Percentiles rank a stretch among this genome's conserved stretches.
Evolutionary conservation across 2,888 invertebrate genomes (phyloP).

Genomic region (Petrolisthes cinctipes): DNA sequence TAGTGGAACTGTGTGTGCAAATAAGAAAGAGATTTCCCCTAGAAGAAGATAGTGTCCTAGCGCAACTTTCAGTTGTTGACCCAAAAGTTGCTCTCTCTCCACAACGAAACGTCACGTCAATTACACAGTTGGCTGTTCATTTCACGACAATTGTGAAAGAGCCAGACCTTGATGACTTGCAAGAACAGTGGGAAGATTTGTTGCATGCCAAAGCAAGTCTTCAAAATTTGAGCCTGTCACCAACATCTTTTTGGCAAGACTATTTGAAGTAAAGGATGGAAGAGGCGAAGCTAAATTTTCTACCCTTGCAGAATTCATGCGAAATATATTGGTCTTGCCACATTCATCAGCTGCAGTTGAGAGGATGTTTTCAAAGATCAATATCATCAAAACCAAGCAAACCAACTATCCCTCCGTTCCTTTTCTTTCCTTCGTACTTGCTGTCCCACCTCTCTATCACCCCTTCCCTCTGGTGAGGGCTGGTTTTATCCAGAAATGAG

Average conservation of each 20-base stretch:
- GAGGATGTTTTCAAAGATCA: slow-evolving; percentile 27
- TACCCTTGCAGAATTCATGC: slow-evolving; percentile 31
- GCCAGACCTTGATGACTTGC: slow-evolving; percentile 36
- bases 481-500: too few species aligned
- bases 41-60: slow-evolving; percentile 25
- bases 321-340: slow-evolving; percentile 30
- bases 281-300: slow-evolving; percentile 8
- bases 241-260: slow-evolving; percentile 39
- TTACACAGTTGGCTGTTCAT: slow-evolving; percentile 20
- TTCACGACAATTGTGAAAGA: slow-evolving; percentile 27
- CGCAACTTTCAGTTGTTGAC: slow-evolving; percentile 18
- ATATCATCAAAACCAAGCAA: slow-evolving; percentile 26
- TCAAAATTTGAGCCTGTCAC: background rate
- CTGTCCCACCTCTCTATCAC: too few species aligned
- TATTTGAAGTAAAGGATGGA: slow-evolving; percentile 30
- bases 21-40: slow-evolving; percentile 39
- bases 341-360: slow-evolving; percentile 34
- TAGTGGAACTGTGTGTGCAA: slow-evolving; percentile 27
- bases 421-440: too few species aligned
- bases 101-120: slow-evolving; percentile 11
- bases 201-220: slow-evolving; percentile 34
- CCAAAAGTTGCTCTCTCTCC: slow-evolving; percentile 24
- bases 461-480: too few species aligned
- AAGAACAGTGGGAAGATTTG: slow-evolving; percentile 41
- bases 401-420: too few species aligned